Evolutionary conservation across 2,888 invertebrate species (phyloP), one percentile per base, ranked within the genome.

Genomic region (Euzetes globulus): DNA sequence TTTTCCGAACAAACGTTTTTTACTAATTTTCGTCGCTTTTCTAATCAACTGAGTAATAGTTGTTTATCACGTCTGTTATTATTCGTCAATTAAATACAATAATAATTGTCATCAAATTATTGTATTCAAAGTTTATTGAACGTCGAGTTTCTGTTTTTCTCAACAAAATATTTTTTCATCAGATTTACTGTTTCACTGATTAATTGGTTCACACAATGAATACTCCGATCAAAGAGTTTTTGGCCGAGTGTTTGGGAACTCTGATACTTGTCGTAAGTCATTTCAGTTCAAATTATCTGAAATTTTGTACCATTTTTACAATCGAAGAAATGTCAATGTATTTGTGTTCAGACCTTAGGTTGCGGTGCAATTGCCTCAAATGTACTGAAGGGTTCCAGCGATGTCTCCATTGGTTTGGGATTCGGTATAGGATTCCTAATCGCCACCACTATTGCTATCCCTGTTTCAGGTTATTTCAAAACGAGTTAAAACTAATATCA

Each of bases 401-500:
- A 33, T 68, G n/a, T 77, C 27, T 73, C 71, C 15, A 68, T 55
- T 29, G 65, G 65, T 41, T 77, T 81, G 58, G 83, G 83, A 5
- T 86, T 84, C 82, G 86, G 84, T 2, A 78, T 74, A 1, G 76
- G 76, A 19, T 63, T 70, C 6, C 5, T 72, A 15, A 68, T 74
- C 17, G 76, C 71, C 0, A n/a, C 47, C 9, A 27, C 71, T 13
- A 71, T 71, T 41, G 37, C 72, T 37, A 45, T 52, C 5, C 55
- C 71, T 19, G 50, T 76, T 19, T 76, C 76, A 63, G 76, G 76
- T 76, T 50, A 60, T 27, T 17, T 17, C 60, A 19, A 15, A 52
- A 25, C 13, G 27, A 25, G 45, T 13, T 33, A 55, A 13, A 5
- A 72, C n/a, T 3, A 19, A n/a, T 7, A 19, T 52, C 5, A n/a